These are phyloP conservation scores for Nomada lathburiana DNA, from an alignment of 2,888 invertebrate species.

Conservation along the genomic window DNA sequence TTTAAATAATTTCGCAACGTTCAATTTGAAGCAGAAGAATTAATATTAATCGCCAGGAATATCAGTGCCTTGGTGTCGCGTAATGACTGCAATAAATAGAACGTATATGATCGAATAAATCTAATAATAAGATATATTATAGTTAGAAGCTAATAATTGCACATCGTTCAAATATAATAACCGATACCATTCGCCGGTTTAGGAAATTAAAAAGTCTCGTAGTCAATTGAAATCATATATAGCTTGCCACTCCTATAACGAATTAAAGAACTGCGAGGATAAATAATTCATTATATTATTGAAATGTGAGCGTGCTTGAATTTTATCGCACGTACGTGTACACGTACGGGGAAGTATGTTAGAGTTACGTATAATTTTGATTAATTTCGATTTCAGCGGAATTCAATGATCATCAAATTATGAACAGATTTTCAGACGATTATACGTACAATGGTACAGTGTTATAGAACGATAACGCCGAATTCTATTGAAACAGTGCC, in stretches of 20 bases:
- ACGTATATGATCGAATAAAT: neutral
- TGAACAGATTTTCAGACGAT: slow-evolving; percentile 27
- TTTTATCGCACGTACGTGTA: neutral
- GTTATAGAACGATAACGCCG: slow-evolving; percentile 21
- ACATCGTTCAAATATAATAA: too few relatives aligned
- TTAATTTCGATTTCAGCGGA: slow-evolving; percentile 8
- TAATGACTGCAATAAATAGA: slow-evolving; percentile 19
- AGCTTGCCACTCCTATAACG: too few relatives aligned
- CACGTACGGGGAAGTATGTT: neutral
- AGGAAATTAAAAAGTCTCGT: too few relatives aligned
- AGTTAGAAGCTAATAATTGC: too few relatives aligned
- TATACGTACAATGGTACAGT: slow-evolving; percentile 24
- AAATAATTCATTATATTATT: neutral
- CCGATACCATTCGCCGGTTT: too few relatives aligned
- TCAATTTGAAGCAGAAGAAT: slow-evolving; percentile 39
- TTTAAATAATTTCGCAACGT: slow-evolving; percentile 54
- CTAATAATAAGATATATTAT: neutral
- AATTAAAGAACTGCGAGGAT: too few relatives aligned
- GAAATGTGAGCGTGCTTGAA: neutral
- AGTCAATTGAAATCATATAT: too few relatives aligned
- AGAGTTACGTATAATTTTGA: slow-evolving; percentile 4
- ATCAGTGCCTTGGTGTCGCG: neutral
- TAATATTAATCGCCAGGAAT: slow-evolving; percentile 26
- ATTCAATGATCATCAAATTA: slow-evolving; percentile 17
- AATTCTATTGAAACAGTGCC: slow-evolving; percentile 27